Evolutionary conservation across 2,888 invertebrate species (phyloP), one percentile per base, ranked within the genome.

Genomic region (Hydroisotoma schaefferi): DNA sequence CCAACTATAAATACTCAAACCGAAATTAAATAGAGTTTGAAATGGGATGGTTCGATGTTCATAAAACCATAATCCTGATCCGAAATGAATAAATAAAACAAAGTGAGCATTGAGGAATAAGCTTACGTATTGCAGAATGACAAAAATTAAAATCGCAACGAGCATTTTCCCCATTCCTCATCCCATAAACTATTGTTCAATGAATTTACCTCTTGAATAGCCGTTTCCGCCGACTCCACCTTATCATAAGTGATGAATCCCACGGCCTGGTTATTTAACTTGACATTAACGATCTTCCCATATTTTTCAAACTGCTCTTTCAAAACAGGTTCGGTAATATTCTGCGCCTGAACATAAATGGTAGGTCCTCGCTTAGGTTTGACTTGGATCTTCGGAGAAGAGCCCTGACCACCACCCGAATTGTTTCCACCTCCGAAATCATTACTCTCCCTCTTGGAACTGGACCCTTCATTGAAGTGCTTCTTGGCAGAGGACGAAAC

Each of bases 161-260:
- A n/a, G n/a, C n/a, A n/a, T n/a, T n/a, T n/a, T n/a, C n/a, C n/a
- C n/a, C n/a, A n/a, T n/a, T n/a, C n/a, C n/a, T n/a, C n/a, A n/a
- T n/a, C n/a, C n/a, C n/a, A n/a, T n/a, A n/a, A n/a, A n/a, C n/a
- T n/a, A n/a, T n/a, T n/a, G n/a, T n/a, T 27, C 18, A 12, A n/a
- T 49, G 20, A 20, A n/a, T 15, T 53, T 73, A 79, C 78, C 75
- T 92, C 88, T 29, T 85, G 82, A 68, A 94, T 90, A 0, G 94
- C 93, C 65, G 87, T 82, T 58, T 90, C 87, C 2, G 94, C 90
- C 48, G 87, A 84, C 70, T 94, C 94, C 15, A 88, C 83, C 72
- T 89, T 90, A 65, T 94, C 91, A 78, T 94, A 95, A 2, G 94
- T 92, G 18, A 95, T 83, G 80, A 92, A 94, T 8, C 91, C 94